phyloP scores from a whole-genome alignment of 2,888 invertebrate genomes.

The Terebella lapidaria region DNA sequence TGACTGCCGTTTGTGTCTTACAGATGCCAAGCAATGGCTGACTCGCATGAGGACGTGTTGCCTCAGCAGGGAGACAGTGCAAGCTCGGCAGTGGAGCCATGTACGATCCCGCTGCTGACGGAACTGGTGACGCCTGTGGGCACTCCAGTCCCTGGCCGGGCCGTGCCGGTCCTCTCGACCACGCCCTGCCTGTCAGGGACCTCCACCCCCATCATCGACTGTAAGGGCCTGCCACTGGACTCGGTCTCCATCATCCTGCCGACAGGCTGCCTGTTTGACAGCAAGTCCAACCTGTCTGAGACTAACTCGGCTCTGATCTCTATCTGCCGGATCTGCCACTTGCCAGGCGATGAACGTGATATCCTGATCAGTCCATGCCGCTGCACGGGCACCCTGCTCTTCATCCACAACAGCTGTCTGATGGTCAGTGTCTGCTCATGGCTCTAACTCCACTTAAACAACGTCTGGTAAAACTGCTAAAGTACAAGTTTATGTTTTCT shows the following conservation, averaged over 20 bases:
- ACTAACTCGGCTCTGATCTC: constrained; percentile 26
- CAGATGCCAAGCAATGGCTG: too few relatives aligned
- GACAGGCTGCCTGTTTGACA: constrained; percentile 9
- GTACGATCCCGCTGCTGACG: background rate
- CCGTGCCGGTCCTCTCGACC: background rate
- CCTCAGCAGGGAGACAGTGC: too few relatives aligned
- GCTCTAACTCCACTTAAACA: too few relatives aligned
- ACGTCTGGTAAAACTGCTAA: too few relatives aligned
- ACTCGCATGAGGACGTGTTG: too few relatives aligned
- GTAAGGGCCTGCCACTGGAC: background rate
- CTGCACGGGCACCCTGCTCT: constrained; percentile 58
- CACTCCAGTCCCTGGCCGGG: background rate
- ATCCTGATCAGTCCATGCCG: constrained; percentile 58
- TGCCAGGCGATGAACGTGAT: constrained; percentile 38
- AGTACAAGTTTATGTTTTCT: too few relatives aligned
- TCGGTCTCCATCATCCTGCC: background rate
- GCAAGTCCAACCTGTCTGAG: constrained; percentile 19
- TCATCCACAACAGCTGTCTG: constrained; percentile 58
- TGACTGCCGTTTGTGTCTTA: too few relatives aligned
- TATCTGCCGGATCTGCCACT: constrained; percentile 59
- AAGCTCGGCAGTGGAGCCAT: background rate
- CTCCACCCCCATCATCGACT: background rate
- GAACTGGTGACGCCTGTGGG: background rate
- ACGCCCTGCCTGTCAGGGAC: background rate
- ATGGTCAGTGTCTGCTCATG: constrained; percentile 54